Conservation (phyloP, 1,140 invertebrate genomes). For the Micrasema minimum region DNA sequence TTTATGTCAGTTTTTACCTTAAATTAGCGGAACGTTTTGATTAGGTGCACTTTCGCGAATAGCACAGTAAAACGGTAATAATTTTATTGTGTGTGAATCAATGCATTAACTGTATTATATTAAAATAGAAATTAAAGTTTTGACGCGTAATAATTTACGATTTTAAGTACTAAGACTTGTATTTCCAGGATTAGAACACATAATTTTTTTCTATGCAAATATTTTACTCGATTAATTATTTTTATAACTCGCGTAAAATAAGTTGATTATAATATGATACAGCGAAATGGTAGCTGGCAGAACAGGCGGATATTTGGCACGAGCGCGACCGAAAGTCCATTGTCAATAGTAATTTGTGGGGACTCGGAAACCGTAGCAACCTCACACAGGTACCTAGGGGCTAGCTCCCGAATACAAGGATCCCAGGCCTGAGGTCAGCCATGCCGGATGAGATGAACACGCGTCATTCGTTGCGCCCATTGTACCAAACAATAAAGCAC, state of each 20-base stretch:
- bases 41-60: too few relatives aligned
- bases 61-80: too few relatives aligned
- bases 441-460: conserved; percentile 6
- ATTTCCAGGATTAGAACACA: too few relatives aligned
- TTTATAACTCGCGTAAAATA: conserved; percentile 2
- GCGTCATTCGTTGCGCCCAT: conserved; percentile 29
- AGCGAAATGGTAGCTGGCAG: too few relatives aligned
- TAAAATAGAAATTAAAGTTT: too few relatives aligned
- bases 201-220: too few relatives aligned
- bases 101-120: too few relatives aligned
- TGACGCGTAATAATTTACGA: too few relatives aligned
- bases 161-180: too few relatives aligned
- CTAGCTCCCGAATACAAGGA: conserved; percentile 11
- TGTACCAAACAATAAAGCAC: conserved; percentile 17
- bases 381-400: background rate
- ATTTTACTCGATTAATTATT: background rate
- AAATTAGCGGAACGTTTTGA: too few relatives aligned
- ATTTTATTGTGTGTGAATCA: too few relatives aligned
- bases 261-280: background rate
- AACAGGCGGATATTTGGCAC: background rate
- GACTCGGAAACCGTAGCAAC: background rate
- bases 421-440: conserved; percentile 6
- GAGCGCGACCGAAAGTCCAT: conserved; percentile 10
- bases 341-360: background rate
- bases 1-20: too few relatives aligned